These are phyloP conservation scores for Salvator merianae DNA, from an alignment of 2,113 vertebrate genomes.

Conservation along the genomic window DNA sequence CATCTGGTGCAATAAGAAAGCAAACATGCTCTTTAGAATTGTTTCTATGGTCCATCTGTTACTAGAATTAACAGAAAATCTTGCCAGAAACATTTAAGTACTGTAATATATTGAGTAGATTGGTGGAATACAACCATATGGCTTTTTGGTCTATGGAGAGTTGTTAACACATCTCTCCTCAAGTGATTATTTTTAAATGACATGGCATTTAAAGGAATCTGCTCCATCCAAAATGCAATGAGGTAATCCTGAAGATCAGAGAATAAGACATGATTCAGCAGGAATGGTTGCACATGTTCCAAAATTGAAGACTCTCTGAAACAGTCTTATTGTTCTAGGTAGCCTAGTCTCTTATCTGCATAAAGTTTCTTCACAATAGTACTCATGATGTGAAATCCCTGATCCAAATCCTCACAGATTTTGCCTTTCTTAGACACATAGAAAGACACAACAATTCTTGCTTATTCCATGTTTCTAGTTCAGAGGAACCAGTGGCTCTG, in stretches of 20 bases:
- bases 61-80: not conserved
- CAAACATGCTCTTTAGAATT: not conserved
- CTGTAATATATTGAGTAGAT: not conserved
- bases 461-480: not conserved
- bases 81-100: constrained; percentile 16
- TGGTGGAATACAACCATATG: not conserved
- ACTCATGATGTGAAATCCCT: not conserved
- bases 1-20: not conserved
- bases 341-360: not conserved
- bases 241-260: not conserved
- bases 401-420: not conserved
- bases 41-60: not conserved
- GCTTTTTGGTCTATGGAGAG: not conserved
- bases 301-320: not conserved
- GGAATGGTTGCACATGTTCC: not conserved
- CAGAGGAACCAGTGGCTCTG: not conserved
- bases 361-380: not conserved
- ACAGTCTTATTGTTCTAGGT: not conserved
- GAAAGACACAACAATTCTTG: not conserved
- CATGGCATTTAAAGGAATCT: not conserved
- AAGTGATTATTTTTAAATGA: constrained; percentile 9
- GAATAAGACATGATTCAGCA: not conserved
- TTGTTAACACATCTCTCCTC: not conserved
- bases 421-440: not conserved
- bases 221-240: not conserved